A percentile compares a stretch with the other conserved stretches of the same genome.
These are phyloP conservation scores for Gobio occitaniae DNA, from an alignment of 2,797 vertebrate species.

Conservation along the genomic window DNA sequence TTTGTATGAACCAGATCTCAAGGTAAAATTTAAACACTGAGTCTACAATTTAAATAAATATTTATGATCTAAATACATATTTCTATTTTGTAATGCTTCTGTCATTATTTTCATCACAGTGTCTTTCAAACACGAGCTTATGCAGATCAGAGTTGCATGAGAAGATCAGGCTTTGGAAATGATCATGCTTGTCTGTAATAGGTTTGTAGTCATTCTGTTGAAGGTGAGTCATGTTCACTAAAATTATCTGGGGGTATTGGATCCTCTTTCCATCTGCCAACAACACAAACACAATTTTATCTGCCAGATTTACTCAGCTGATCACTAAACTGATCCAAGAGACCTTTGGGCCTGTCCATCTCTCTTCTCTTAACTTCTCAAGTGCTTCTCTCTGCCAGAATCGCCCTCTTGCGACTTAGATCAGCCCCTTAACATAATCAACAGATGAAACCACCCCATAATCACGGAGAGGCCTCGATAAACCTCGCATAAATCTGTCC, in stretches of 20 bases:
- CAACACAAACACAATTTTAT: constrained; percentile 17
- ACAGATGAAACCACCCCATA: constrained; percentile 62
- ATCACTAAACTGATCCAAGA: neutral
- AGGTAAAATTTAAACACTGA: neutral
- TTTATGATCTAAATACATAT: neutral
- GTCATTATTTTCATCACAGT: neutral
- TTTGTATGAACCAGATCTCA: neutral
- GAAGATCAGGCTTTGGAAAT: neutral
- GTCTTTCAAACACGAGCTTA: neutral
- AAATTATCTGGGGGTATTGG: neutral
- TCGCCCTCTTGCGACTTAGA: neutral
- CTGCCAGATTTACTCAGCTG: constrained; percentile 18
- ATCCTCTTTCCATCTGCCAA: constrained; percentile 16
- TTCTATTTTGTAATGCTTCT: neutral
- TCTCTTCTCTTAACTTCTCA: constrained; percentile 14
- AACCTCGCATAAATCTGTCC: constrained; percentile 73
- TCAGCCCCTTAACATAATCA: constrained; percentile 47
- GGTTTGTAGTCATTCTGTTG: neutral
- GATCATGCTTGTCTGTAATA: neutral
- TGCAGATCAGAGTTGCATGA: neutral
- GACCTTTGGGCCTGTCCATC: neutral
- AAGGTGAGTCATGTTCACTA: constrained; percentile 22
- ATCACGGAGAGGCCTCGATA: constrained; percentile 61
- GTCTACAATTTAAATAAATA: neutral
- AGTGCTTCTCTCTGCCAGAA: neutral